Evolutionary conservation across 2,888 invertebrate genomes (phyloP), one percentile per base, ranked within the genome.

Genomic region (Polietes domitor): DNA sequence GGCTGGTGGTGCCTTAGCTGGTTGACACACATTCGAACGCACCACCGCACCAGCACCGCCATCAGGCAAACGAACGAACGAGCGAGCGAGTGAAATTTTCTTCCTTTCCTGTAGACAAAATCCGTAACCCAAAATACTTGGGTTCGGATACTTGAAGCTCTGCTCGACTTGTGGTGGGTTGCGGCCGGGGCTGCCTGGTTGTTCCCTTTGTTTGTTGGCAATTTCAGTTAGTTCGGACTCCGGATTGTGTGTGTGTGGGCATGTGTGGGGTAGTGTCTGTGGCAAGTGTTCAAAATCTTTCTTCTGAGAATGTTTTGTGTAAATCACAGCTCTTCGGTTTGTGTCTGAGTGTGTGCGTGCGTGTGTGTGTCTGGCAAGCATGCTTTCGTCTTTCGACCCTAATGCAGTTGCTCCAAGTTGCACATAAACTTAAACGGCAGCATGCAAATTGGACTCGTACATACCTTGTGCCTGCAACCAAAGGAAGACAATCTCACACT

Each of bases 91-190:
- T 26, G n/a, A n/a, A n/a, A n/a, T n/a, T n/a, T n/a, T 47, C 37
- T 83, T 37, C 10, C 9, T n/a, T n/a, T 78, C 79, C 83, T 83
- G 72, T 80, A 47, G 83, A 83, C 76, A 76, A 61, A 68, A 68
- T 43, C 68, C 41, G 24, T 43, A 68, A 68, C 68, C 24, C 37
- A 41, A 65, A 65, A 65, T 65, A 65, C 26, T 58, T 24, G 26
- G n/a, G n/a, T 17, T 61, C n/a, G 61, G 61, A n/a, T 28, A 28
- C 61, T 28, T 28, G 61, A 12, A 26, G 28, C n/a, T 47, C 47
- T 47, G 47, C 47, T 47, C 47, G 47, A 47, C 1, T n/a, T 47
- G 47, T 47, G 47, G n/a, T 47, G 47, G 47, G 15, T 41, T 12
- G 15, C 32, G 15, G 41, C 41, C 12, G 41, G 41, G 37, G 37